These are phyloP conservation scores for Aeoliscus strigatus DNA, from an alignment of 2,797 vertebrate genomes.

Conservation along the genomic window DNA sequence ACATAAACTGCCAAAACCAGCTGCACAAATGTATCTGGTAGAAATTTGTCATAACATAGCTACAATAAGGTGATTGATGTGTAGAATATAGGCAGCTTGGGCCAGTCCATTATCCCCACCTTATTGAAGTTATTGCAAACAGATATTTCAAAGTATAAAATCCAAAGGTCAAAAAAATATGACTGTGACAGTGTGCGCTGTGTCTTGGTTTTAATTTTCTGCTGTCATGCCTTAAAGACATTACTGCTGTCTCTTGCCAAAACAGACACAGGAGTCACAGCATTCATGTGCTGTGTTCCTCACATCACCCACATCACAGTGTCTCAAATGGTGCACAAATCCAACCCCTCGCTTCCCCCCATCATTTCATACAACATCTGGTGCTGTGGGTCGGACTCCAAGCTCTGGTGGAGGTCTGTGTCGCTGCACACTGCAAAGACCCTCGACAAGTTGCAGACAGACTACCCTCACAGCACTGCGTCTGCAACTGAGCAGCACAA, in stretches of 20 bases:
- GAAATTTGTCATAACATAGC: conserved; percentile 33
- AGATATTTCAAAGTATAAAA: conserved; percentile 46
- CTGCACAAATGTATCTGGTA: conserved; percentile 48
- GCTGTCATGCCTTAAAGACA: conserved; percentile 46
- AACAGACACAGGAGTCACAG: conserved; percentile 37
- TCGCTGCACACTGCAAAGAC: conserved; percentile 36
- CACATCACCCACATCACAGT: conserved; percentile 61
- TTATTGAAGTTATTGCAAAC: conserved; percentile 30
- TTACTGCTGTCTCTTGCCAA: conserved; percentile 39
- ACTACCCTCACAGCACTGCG: conserved; percentile 25
- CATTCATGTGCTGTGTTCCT: conserved; percentile 41
- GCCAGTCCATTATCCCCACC: conserved; percentile 32
- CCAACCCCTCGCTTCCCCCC: conserved; percentile 21
- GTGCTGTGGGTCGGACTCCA: conserved; percentile 48
- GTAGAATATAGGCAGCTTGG: conserved; percentile 26
- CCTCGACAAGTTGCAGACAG: conserved; percentile 32
- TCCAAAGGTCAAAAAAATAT: conserved; percentile 41
- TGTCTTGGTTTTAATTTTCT: conserved; percentile 52
- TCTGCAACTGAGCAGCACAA: conserved; percentile 9
- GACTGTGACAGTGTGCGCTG: conserved; percentile 51
- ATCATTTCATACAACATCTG: conserved; percentile 66
- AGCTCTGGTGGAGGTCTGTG: conserved; percentile 60
- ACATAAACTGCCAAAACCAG: conserved; percentile 49
- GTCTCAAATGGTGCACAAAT: conserved; percentile 52
- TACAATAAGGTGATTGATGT: conserved; percentile 40